phyloP scores from a whole-genome alignment of 2,113 vertebrate species.

The Piaya cayana region DNA sequence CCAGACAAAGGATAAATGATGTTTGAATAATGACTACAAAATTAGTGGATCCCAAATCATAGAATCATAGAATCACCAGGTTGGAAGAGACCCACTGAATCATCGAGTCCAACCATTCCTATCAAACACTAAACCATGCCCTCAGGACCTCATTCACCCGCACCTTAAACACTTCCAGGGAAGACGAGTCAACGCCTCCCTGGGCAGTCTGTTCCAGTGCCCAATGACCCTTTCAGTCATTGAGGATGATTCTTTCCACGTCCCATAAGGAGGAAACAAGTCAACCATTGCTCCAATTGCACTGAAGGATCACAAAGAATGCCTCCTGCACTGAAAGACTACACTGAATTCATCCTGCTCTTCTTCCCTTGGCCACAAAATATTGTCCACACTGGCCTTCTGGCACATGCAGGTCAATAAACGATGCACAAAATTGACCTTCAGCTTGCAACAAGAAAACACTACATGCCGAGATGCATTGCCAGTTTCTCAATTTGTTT shows the following conservation, averaged over 20 bases:
- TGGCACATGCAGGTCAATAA: not conserved
- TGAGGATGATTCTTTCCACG: not conserved
- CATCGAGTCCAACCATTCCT: no score
- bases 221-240: no score
- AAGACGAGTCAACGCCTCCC: no score
- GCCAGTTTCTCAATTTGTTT: not conserved
- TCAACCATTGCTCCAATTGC: not conserved
- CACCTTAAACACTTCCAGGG: no score
- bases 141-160: no score
- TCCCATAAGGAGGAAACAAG: not conserved
- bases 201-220: no score
- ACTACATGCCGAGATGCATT: not conserved
- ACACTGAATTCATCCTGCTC: not conserved
- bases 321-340: not conserved
- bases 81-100: no score
- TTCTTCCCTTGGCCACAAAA: not conserved
- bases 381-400: not conserved
- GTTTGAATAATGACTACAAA: not conserved
- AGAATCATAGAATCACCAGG: no score
- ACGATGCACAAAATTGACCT: not conserved
- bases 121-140: no score
- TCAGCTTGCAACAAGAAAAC: not conserved
- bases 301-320: not conserved
- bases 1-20: not conserved
- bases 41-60: not conserved